A percentile compares a stretch with the other conserved stretches of the same genome.
These are phyloP conservation scores for Mylabris sibirica DNA, from an alignment of 2,888 invertebrate species.

Conservation along the genomic window DNA sequence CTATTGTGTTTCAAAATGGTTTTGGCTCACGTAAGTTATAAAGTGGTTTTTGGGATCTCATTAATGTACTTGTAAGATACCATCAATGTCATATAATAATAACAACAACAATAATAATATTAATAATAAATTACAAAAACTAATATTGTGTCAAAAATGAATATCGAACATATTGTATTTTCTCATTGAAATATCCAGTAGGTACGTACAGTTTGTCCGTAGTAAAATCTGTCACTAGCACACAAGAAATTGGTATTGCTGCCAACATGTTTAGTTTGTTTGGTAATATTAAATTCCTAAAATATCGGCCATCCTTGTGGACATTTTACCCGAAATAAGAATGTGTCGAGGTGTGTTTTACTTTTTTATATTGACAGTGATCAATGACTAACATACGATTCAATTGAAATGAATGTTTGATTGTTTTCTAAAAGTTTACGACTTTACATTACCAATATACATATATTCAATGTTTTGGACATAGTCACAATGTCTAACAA, in stretches of 20 bases:
- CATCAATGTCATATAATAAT: constrained; percentile 2
- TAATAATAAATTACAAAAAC: background rate
- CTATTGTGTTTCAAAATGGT: constrained; percentile 15
- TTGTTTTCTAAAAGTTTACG: constrained; percentile 23
- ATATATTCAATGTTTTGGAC: constrained; percentile 33
- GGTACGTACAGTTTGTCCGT: constrained; percentile 1
- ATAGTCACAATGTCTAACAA: constrained; percentile 34
- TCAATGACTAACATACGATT: constrained; percentile 26
- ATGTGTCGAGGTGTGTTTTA: constrained; percentile 43
- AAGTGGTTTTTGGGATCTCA: constrained; percentile 10
- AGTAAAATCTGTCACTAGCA: constrained; percentile 1
- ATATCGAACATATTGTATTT: background rate
- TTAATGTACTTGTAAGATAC: background rate
- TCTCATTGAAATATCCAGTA: background rate
- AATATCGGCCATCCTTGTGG: constrained; percentile 41
- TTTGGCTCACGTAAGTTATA: constrained; percentile 15
- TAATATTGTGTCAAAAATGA: background rate
- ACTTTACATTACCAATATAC: constrained; percentile 29
- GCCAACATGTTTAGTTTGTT: constrained; percentile 44
- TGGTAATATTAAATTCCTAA: constrained; percentile 49
- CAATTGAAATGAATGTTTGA: constrained; percentile 23
- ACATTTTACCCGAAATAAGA: constrained; percentile 35
- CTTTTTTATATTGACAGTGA: constrained; percentile 23
- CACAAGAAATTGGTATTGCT: constrained; percentile 42
- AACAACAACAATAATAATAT: too few species aligned